Percentiles rank a stretch among this genome's conserved stretches.
Conservation (phyloP, 2,113 vertebrate genomes). For the Xiphophorus hellerii region DNA sequence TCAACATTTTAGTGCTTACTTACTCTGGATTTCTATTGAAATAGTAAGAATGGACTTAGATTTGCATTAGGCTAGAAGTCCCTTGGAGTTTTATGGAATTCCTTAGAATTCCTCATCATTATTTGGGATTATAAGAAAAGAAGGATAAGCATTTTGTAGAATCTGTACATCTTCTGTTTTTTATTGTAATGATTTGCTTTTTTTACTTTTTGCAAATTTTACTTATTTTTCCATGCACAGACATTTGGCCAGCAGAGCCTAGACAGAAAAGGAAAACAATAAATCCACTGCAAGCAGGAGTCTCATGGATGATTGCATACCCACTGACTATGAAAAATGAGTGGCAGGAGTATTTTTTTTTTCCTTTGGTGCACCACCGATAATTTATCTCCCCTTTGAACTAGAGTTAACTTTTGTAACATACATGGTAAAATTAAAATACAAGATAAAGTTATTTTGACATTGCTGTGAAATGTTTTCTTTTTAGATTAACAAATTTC, state of each 20-base stretch:
- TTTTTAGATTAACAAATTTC: background rate
- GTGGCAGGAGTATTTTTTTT: background rate
- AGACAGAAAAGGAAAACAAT: background rate
- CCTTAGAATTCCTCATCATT: background rate
- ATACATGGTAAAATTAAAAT: background rate
- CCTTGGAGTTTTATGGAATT: background rate
- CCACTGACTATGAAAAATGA: background rate
- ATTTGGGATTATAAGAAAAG: background rate
- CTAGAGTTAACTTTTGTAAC: background rate
- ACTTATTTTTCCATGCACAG: conserved; percentile 7
- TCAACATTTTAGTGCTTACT: background rate
- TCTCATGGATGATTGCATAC: conserved; percentile 5
- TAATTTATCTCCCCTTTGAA: background rate
- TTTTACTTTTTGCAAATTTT: background rate
- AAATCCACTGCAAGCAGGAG: conserved; percentile 12
- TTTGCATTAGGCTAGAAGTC: background rate
- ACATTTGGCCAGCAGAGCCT: background rate
- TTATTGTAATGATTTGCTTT: background rate
- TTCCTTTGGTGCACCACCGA: background rate
- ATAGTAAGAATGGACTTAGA: background rate
- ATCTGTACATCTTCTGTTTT: no score
- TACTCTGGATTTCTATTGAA: background rate
- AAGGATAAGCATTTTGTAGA: no score
- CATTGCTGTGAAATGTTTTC: background rate
- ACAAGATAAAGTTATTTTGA: background rate